Conservation (phyloP, 37 sponge, comb jelly and placozoan species). For the Petrosia ficiformis region DNA sequence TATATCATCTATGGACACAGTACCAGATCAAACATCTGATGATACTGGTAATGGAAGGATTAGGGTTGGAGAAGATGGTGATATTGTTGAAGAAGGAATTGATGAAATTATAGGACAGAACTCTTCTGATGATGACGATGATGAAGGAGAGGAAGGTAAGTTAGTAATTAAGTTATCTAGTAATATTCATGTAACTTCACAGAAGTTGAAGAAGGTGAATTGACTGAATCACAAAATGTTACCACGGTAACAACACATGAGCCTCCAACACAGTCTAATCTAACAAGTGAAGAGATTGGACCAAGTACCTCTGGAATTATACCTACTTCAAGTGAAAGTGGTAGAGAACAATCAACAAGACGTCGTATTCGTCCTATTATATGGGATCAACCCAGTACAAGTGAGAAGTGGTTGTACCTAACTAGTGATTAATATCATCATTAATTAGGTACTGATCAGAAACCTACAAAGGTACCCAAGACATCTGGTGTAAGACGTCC, state of each 20-base stretch:
- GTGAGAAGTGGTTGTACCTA: background rate
- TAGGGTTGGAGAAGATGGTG: slow-evolving; percentile 4
- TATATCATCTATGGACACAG: background rate
- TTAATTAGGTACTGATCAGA: too few species aligned
- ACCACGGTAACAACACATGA: background rate
- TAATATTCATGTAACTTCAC: background rate
- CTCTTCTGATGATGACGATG: background rate
- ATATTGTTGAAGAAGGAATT: slow-evolving; percentile 9
- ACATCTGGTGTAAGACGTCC: too few species aligned
- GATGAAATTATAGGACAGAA: slow-evolving; percentile 28
- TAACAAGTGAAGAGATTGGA: background rate
- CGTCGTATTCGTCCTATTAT: background rate
- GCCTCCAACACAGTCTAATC: background rate
- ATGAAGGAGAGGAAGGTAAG: slow-evolving; percentile 19
- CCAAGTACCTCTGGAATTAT: background rate
- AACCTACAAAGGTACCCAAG: too few species aligned
- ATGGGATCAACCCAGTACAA: slow-evolving; percentile 5
- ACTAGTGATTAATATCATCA: too few species aligned
- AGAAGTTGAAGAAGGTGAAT: slow-evolving; percentile 10
- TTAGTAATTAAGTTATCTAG: background rate
- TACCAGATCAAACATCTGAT: background rate
- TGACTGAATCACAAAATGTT: background rate
- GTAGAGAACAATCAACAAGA: background rate
- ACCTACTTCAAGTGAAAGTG: background rate
- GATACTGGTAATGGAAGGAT: background rate